These are phyloP conservation scores for Fundulus diaphanus DNA, from an alignment of 2,797 vertebrate species.

Conservation along the genomic window DNA sequence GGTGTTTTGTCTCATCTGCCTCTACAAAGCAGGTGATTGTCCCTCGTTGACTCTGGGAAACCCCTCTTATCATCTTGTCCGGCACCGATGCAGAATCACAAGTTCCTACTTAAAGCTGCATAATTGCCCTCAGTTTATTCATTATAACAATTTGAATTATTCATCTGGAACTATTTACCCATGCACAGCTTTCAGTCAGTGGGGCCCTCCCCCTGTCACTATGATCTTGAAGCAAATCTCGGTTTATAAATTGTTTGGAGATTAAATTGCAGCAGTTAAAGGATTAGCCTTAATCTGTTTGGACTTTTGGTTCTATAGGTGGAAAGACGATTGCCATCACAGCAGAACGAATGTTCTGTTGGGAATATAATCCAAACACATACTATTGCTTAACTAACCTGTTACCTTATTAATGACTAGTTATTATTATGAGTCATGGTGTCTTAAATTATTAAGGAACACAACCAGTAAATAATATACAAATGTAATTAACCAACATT, in stretches of 20 bases:
- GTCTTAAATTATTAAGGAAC: too few relatives aligned
- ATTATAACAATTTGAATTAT: conserved; percentile 63
- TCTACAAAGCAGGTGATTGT: conserved; percentile 66
- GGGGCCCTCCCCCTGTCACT: conserved; percentile 23
- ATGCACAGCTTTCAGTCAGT: conserved; percentile 23
- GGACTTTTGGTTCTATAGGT: background rate
- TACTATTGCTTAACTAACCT: too few relatives aligned
- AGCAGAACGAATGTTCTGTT: too few relatives aligned
- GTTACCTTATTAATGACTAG: too few relatives aligned
- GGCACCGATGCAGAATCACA: conserved; percentile 39
- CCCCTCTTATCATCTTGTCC: conserved; percentile 47
- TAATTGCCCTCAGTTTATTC: conserved; percentile 65
- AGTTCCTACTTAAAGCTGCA: conserved; percentile 39
- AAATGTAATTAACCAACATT: too few relatives aligned
- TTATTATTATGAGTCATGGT: too few relatives aligned
- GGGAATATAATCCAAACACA: too few relatives aligned
- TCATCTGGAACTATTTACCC: conserved; percentile 57
- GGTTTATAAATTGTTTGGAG: conserved; percentile 15
- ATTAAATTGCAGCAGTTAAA: conserved; percentile 12
- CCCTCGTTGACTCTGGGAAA: conserved; percentile 65
- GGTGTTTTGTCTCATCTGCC: conserved; percentile 51
- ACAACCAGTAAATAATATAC: conserved; percentile 29
- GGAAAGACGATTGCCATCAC: background rate
- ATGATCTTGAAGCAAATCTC: conserved; percentile 19
- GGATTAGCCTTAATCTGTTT: background rate